phyloP scores from a whole-genome alignment of 2,113 vertebrate species.

The Halichoeres trimaculatus region DNA sequence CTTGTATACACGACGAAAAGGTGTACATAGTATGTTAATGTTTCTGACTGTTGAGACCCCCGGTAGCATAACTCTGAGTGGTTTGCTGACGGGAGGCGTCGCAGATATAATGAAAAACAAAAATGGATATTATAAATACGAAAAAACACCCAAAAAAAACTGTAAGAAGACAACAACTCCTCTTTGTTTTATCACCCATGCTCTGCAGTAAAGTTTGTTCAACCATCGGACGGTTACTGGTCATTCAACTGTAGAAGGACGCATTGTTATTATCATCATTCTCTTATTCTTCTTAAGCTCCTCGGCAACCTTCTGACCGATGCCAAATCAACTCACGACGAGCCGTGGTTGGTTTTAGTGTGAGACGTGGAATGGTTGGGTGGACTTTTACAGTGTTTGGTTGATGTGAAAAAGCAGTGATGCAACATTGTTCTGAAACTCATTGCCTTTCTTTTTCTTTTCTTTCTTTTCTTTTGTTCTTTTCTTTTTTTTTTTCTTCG shows the following conservation, averaged over 20 bases:
- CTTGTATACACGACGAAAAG: slow-evolving; percentile 97
- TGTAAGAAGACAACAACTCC: slow-evolving; percentile 83
- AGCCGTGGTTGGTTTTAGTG: slow-evolving; percentile 91
- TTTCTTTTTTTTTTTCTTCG: slow-evolving; percentile 85
- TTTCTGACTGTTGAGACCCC: slow-evolving; percentile 96
- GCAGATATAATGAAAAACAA: slow-evolving; percentile 88
- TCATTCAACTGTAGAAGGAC: slow-evolving; percentile 87
- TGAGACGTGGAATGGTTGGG: slow-evolving; percentile 89
- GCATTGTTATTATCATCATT: slow-evolving; percentile 87
- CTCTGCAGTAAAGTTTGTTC: slow-evolving; percentile 93
- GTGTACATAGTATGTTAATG: slow-evolving; percentile 99
- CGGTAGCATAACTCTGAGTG: slow-evolving; percentile 83
- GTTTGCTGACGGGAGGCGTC: slow-evolving; percentile 92
- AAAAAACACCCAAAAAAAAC: slow-evolving; percentile 76
- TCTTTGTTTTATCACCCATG: slow-evolving; percentile 92
- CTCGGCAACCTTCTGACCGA: slow-evolving; percentile 87
- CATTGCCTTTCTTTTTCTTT: slow-evolving; percentile 91
- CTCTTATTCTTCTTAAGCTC: slow-evolving; percentile 84
- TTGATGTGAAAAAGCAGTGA: slow-evolving; percentile 98
- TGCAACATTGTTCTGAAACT: slow-evolving; percentile 96
- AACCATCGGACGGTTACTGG: slow-evolving; percentile 88
- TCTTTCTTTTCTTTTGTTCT: slow-evolving; percentile 84
- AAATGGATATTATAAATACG: slow-evolving; percentile 80
- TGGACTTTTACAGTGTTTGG: slow-evolving; percentile 93
- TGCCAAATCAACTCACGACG: slow-evolving; percentile 88